Evolutionary conservation across 2,888 invertebrate genomes (phyloP).

Genomic region (Drosophila monieri): DNA sequence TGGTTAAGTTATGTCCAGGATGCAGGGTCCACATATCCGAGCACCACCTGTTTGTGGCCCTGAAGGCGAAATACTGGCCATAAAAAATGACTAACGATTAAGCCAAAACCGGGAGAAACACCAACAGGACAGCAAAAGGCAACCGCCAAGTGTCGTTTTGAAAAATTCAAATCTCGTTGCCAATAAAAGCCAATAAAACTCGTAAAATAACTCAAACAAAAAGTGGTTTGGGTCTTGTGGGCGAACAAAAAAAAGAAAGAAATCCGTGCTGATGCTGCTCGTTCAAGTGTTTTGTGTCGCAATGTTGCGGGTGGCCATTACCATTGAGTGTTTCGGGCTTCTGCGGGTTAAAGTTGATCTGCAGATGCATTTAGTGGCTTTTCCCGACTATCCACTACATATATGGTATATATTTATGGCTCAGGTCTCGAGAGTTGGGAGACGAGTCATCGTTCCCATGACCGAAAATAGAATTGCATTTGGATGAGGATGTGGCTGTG

Average conservation of each 20-base stretch:
- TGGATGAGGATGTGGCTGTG: constrained; percentile 13
- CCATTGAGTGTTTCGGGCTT: constrained; percentile 19
- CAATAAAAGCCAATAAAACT: constrained; percentile 81
- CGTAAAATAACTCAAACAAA: constrained; percentile 76
- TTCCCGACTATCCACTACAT: constrained; percentile 3
- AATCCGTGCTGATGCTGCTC: constrained; percentile 35
- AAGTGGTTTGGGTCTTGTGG: constrained; percentile 6
- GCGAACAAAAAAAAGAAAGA: constrained; percentile 15
- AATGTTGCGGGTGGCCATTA: constrained; percentile 70
- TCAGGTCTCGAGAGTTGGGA: constrained; percentile 16
- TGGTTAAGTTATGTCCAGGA: constrained; percentile 74
- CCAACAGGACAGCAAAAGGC: constrained; percentile 24
- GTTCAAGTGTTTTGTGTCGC: constrained; percentile 73
- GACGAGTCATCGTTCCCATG: constrained; percentile 36
- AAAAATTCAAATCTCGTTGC: constrained; percentile 78
- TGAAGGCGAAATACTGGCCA: constrained; percentile 61
- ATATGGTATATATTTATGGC: constrained; percentile 49
- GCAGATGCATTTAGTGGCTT: constrained; percentile 31
- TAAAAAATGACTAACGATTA: constrained; percentile 82
- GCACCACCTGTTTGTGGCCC: constrained; percentile 78
- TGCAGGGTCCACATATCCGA: constrained; percentile 40
- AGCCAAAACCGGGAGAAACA: constrained; percentile 36
- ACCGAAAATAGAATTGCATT: constrained; percentile 43
- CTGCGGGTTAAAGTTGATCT: constrained; percentile 32
- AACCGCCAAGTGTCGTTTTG: constrained; percentile 67